phyloP scores from a whole-genome alignment of 2,113 vertebrate genomes.

The Paralichthys olivaceus region DNA sequence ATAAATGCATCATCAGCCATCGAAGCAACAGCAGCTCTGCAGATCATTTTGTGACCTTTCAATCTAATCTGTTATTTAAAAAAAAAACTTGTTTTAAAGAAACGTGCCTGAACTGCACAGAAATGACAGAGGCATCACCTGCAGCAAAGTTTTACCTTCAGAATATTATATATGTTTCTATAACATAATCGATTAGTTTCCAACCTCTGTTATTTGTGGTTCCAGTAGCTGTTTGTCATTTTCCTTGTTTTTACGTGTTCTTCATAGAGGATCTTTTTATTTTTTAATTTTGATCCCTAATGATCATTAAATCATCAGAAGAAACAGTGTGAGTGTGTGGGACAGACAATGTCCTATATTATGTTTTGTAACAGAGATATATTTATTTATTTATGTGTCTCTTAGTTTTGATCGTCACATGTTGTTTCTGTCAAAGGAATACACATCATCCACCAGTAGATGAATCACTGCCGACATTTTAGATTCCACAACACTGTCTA shows the following conservation, averaged over 20 bases:
- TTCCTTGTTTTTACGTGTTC: background rate
- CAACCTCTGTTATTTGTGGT: background rate
- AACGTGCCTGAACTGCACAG: background rate
- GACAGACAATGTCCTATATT: constrained; percentile 15
- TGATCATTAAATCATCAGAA: constrained; percentile 5
- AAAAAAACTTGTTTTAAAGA: background rate
- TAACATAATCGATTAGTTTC: background rate
- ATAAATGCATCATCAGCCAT: no score
- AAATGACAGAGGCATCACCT: background rate
- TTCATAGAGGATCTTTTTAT: background rate
- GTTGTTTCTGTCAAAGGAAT: constrained; percentile 22
- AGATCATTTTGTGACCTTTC: no score
- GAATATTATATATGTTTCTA: background rate
- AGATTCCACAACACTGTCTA: background rate
- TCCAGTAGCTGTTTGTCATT: background rate
- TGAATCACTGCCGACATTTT: background rate
- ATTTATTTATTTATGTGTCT: constrained; percentile 76
- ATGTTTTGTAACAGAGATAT: constrained; percentile 49
- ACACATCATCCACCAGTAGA: background rate
- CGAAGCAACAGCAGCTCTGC: no score
- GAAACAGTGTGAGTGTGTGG: constrained; percentile 1
- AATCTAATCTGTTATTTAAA: no score
- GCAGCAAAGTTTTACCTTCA: background rate
- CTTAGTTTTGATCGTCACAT: constrained; percentile 37
- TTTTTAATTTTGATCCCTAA: background rate